These are phyloP conservation scores for Rotaria magnacalcarata DNA, from an alignment of 2,888 invertebrate genomes.

Conservation along the genomic window DNA sequence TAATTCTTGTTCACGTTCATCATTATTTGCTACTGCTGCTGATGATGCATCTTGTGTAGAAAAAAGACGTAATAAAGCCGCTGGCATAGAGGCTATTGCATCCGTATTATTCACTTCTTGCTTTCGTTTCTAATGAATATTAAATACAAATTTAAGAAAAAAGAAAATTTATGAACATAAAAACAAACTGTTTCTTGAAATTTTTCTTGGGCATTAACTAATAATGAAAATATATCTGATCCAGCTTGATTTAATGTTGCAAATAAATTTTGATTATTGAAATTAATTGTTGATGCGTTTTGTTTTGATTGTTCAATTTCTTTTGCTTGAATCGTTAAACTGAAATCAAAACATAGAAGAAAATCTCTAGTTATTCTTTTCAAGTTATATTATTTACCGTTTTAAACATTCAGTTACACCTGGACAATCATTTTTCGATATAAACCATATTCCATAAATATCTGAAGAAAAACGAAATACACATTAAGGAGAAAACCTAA, in stretches of 20 bases:
- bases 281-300: no score
- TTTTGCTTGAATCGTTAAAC: background rate
- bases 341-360: background rate
- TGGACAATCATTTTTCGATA: slow-evolving; percentile 43
- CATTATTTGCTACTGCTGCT: background rate
- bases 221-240: background rate
- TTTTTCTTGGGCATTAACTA: background rate
- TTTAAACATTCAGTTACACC: slow-evolving; percentile 37
- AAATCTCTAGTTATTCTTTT: background rate
- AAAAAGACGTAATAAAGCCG: background rate
- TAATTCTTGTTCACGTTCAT: slow-evolving; percentile 30
- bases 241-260: background rate
- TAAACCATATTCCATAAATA: slow-evolving; percentile 46
- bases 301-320: background rate
- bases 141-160: background rate
- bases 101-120: background rate
- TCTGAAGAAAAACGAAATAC: background rate
- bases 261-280: background rate
- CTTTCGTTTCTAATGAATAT: background rate
- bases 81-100: background rate
- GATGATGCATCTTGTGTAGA: background rate
- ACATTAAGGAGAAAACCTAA: background rate
- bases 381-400: background rate
- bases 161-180: background rate
- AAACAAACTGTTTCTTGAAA: slow-evolving; percentile 4